Conservation (phyloP, 2,888 invertebrate species). For the Nudaria mundana region DNA sequence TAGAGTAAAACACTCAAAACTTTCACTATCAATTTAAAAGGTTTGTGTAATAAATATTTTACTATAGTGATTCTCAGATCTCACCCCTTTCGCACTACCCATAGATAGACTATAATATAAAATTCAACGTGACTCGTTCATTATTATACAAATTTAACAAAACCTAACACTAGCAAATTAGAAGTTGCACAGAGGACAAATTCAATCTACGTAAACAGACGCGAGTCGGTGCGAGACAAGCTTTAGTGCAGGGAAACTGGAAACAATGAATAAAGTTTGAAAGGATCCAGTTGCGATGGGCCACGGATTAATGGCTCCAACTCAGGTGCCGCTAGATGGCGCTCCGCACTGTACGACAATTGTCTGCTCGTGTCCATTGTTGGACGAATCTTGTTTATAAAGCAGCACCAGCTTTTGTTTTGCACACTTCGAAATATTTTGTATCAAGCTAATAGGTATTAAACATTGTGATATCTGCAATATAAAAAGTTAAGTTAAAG, state of each 20-base stretch:
- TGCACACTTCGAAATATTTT: neutral
- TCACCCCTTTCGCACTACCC: too few species aligned
- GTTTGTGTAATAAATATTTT: too few species aligned
- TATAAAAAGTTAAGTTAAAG: too few species aligned
- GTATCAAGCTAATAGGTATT: too few species aligned
- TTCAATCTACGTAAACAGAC: conserved; percentile 56
- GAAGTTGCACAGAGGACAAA: conserved; percentile 49
- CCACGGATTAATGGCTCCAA: conserved; percentile 50
- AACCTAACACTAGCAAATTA: too few species aligned
- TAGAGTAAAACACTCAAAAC: too few species aligned
- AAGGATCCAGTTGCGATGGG: conserved; percentile 49
- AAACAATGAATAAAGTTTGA: conserved; percentile 73
- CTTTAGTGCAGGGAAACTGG: conserved; percentile 54
- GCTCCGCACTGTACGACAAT: conserved; percentile 34
- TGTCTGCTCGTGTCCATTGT: conserved; percentile 36
- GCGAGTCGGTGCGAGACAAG: conserved; percentile 14
- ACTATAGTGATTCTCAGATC: too few species aligned
- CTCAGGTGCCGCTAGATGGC: conserved; percentile 55
- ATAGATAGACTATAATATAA: too few species aligned
- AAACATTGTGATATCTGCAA: too few species aligned
- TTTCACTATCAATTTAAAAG: too few species aligned
- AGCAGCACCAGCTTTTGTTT: neutral
- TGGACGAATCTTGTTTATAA: conserved; percentile 10
- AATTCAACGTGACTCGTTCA: too few species aligned
- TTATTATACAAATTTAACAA: too few species aligned